Percentiles rank a stretch among this genome's conserved stretches.
Evolutionary conservation across 2,888 invertebrate genomes (phyloP).

Genomic region (Caradrina clavipalpis): DNA sequence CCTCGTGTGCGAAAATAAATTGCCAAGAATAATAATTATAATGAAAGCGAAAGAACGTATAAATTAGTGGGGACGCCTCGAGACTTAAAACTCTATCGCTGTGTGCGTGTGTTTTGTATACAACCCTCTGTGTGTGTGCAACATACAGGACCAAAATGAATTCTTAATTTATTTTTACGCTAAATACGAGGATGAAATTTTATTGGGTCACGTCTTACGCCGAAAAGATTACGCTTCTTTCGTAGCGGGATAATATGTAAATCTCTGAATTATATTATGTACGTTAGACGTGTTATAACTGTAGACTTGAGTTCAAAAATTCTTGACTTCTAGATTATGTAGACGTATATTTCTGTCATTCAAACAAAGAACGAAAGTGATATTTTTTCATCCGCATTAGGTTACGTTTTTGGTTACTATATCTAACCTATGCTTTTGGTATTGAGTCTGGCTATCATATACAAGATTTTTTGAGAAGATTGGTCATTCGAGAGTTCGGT

Average conservation of each 20-base stretch:
- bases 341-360: background rate
- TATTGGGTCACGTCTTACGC: slow-evolving; percentile 58
- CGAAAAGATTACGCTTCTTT: slow-evolving; percentile 50
- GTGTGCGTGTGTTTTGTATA: slow-evolving; percentile 74
- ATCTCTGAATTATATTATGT: slow-evolving; percentile 48
- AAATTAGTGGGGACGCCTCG: slow-evolving; percentile 90
- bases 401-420: too few species aligned
- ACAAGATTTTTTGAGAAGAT: too few species aligned
- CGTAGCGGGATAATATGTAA: slow-evolving; percentile 49
- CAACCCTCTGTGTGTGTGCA: slow-evolving; percentile 58
- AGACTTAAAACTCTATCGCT: slow-evolving; percentile 78
- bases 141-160: slow-evolving; percentile 62
- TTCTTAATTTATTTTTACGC: slow-evolving; percentile 62
- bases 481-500: too few species aligned
- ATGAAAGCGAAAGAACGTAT: slow-evolving; percentile 91
- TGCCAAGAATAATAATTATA: slow-evolving; percentile 91
- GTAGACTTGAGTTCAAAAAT: background rate
- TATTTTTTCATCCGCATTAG: too few species aligned
- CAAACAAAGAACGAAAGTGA: too few species aligned
- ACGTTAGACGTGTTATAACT: slow-evolving; percentile 19
- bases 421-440: too few species aligned
- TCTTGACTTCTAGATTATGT: background rate
- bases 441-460: too few species aligned
- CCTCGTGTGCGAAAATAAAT: slow-evolving; percentile 91
- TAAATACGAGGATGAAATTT: slow-evolving; percentile 51